Conservation (phyloP, 2,113 vertebrate genomes). For the Sminthopsis crassicaudata region DNA sequence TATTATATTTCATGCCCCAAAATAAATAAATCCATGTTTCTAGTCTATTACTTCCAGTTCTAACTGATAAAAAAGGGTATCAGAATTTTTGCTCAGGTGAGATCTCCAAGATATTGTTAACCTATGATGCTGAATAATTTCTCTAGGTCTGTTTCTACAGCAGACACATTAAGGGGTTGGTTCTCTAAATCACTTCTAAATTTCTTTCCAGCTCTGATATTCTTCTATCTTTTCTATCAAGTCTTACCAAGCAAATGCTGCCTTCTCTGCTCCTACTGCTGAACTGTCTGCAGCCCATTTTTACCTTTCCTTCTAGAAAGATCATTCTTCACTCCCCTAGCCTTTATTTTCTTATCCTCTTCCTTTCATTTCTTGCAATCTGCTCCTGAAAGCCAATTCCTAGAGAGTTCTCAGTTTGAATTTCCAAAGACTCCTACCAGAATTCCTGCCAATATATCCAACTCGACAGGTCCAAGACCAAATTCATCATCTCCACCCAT, state of each 20-base stretch:
- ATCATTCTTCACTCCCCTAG: not conserved
- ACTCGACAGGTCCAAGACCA: not conserved
- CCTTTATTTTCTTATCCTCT: not conserved
- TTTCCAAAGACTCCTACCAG: not conserved
- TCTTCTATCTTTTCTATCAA: not conserved
- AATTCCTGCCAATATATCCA: not conserved
- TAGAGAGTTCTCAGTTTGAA: not conserved
- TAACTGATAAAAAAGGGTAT: constrained; percentile 29
- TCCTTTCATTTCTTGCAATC: not conserved
- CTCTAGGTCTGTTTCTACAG: not conserved
- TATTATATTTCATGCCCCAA: constrained; percentile 48
- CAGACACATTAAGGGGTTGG: not conserved
- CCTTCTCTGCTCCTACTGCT: not conserved
- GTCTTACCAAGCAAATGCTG: not conserved
- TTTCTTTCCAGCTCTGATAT: not conserved
- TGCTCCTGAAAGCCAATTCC: not conserved
- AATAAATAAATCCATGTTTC: constrained; percentile 59
- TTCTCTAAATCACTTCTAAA: not conserved
- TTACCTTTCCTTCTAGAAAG: not conserved
- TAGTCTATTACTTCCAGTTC: constrained; percentile 26
- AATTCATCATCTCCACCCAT: not conserved
- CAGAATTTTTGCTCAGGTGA: not conserved
- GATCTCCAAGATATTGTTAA: not conserved
- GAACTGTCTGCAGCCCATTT: not conserved
- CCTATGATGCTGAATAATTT: not conserved